phyloP scores from a whole-genome alignment of 2,888 invertebrate genomes.

The Podabrus alpinus region DNA sequence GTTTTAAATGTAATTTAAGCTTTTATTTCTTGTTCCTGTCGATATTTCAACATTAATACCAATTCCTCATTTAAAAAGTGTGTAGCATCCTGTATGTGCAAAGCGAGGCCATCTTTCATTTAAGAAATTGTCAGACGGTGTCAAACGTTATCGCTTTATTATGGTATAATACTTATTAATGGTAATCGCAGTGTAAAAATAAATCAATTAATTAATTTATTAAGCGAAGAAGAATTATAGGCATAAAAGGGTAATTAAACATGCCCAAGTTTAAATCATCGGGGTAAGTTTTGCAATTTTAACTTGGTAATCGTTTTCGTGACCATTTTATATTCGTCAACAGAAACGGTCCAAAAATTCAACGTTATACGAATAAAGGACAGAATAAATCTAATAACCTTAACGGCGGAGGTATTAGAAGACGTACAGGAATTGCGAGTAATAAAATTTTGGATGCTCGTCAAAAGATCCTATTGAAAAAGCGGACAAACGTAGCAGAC shows the following conservation, averaged over 20 bases:
- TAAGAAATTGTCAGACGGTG: neutral
- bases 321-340: neutral
- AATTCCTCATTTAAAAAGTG: neutral
- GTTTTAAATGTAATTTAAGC: too few relatives aligned
- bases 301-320: neutral
- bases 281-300: neutral
- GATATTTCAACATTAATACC: too few relatives aligned
- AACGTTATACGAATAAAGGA: neutral
- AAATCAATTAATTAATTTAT: neutral
- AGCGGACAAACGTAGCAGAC: conserved; percentile 75
- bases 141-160: neutral
- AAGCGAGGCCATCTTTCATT: neutral
- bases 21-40: too few relatives aligned
- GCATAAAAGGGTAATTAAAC: neutral
- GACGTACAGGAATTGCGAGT: conserved; percentile 7
- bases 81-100: neutral
- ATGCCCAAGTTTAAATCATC: neutral
- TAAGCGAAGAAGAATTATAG: neutral
- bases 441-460: conserved; percentile 67
- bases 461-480: conserved; percentile 77
- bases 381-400: neutral
- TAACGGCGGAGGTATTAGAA: conserved; percentile 17
- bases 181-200: neutral
- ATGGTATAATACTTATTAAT: neutral
- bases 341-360: neutral